phyloP scores from a whole-genome alignment of 2,113 vertebrate species.

The Clinocottus analis region DNA sequence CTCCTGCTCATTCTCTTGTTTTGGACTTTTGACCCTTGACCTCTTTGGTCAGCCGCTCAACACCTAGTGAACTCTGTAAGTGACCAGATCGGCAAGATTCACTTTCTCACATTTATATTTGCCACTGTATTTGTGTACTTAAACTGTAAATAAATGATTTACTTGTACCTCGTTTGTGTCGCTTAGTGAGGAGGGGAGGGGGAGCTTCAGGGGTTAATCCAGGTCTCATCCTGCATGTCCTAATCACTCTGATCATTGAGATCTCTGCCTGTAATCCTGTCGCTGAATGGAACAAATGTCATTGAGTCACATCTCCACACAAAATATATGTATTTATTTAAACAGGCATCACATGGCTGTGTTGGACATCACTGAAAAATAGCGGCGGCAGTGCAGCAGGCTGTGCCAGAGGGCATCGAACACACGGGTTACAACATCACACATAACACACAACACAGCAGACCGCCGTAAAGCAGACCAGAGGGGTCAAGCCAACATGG shows the following conservation, averaged over 20 bases:
- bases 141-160: slow-evolving; percentile 94
- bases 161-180: slow-evolving; percentile 81
- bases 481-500: neutral
- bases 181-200: neutral
- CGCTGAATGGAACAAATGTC: neutral
- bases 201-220: too few relatives aligned
- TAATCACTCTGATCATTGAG: too few relatives aligned
- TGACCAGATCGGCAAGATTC: slow-evolving; percentile 74
- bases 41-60: slow-evolving; percentile 32
- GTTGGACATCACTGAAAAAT: too few relatives aligned
- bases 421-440: neutral
- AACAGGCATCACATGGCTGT: neutral
- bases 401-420: neutral
- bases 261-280: too few relatives aligned
- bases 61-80: slow-evolving; percentile 78
- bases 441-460: neutral
- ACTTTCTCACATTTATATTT: slow-evolving; percentile 83
- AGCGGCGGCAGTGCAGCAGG: neutral
- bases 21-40: slow-evolving; percentile 36
- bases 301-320: neutral
- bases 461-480: neutral
- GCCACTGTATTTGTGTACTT: slow-evolving; percentile 88
- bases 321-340: slow-evolving; percentile 25
- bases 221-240: too few relatives aligned
- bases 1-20: slow-evolving; percentile 35